Evolutionary conservation across 2,888 invertebrate genomes (phyloP), one percentile per base, ranked within the genome.

Genomic region (Megaustenia siamemsis): DNA sequence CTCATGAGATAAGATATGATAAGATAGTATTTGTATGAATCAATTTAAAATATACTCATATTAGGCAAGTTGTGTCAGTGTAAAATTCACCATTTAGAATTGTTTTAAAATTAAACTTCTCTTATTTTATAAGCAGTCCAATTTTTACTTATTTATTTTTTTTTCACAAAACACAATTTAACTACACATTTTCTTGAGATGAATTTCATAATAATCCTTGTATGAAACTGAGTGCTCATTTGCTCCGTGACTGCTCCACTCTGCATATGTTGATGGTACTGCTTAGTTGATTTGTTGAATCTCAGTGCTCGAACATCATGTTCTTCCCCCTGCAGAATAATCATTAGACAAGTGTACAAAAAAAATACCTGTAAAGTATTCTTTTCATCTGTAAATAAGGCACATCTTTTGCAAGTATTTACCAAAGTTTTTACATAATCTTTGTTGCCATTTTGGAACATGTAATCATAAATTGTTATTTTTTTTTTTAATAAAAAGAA

Each of bases 251-350:
- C 28, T 32, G 5, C 12, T 32, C 32, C 15, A 45, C 18, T 21
- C 40, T 43, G 45, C 18, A 40, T n/a, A 12, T 79, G 82, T 73
- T 82, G 68, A 69, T 83, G 38, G 43, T 73, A 68, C 84, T 80
- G 79, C 75, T 84, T 66, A 84, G 68, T 80, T 84, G 69, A 75
- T 53, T 43, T 84, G 84, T 84, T 84, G 80, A 84, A 77, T 84
- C 78, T 77, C 84, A 84, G 43, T 69, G 43, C 79, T 84, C 71
- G 40, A 53, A 84, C 80, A 75, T 80, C 73, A 69, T 43, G 80
- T 35, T 84, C 80, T 80, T 84, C 80, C 84, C 69, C 69, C 15
- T 40, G 1, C 40, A 76, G 43, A 71, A 79, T 78, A 66, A 56
- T 78, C 78, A 78, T 79, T 71, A 71, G 73, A 80, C 40, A 53